Percentiles rank a stretch among this genome's conserved stretches.
These are phyloP conservation scores for Gymnorhina tibicen DNA, from an alignment of 2,113 vertebrate species.

Conservation along the genomic window DNA sequence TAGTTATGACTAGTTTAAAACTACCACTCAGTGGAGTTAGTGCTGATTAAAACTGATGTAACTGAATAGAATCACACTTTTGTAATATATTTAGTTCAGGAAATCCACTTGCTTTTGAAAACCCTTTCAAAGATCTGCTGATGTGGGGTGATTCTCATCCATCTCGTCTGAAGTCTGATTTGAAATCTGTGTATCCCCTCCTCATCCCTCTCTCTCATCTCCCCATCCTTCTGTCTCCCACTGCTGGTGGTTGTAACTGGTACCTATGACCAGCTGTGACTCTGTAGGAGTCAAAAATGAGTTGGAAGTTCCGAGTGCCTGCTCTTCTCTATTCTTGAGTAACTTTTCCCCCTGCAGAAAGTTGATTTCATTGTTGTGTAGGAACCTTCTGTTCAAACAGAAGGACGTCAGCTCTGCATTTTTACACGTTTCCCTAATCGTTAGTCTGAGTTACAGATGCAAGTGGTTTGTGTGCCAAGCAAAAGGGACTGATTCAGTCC, in stretches of 20 bases:
- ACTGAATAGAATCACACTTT: neutral
- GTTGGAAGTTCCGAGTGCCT: neutral
- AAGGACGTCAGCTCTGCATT: neutral
- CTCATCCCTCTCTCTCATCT: neutral
- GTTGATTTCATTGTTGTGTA: neutral
- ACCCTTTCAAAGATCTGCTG: neutral
- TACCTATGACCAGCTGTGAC: neutral
- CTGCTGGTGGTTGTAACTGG: neutral
- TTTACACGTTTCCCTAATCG: neutral
- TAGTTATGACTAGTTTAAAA: neutral
- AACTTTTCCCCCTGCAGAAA: neutral
- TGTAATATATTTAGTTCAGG: neutral
- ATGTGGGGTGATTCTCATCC: neutral
- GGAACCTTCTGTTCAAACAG: constrained; percentile 24
- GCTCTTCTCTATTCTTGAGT: neutral
- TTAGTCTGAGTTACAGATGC: constrained; percentile 8
- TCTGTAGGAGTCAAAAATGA: neutral
- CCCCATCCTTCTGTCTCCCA: neutral
- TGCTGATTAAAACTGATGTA: neutral
- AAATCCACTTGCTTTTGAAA: neutral
- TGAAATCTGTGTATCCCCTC: neutral
- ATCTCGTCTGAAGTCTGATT: neutral
- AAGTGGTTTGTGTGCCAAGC: neutral
- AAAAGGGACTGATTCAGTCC: neutral
- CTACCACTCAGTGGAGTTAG: neutral